A percentile compares a stretch with the other conserved stretches of the same genome.
Conservation (phyloP, 2,797 vertebrate species). For the Poliocrania exsul region DNA sequence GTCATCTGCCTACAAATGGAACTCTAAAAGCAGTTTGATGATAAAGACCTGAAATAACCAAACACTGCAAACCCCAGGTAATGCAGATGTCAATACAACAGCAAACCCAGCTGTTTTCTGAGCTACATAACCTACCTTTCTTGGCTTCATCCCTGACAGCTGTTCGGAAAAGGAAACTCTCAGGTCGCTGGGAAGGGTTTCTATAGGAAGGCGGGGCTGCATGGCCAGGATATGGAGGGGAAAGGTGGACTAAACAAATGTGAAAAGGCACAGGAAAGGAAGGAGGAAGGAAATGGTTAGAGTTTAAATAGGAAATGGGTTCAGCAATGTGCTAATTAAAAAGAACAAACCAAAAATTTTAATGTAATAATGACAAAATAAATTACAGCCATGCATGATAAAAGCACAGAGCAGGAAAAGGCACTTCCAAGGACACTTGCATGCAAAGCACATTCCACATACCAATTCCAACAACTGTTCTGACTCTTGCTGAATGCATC, state of each 20-base stretch:
- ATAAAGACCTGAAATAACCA: neutral
- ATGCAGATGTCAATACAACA: neutral
- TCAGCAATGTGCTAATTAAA: slow-evolving; percentile 53
- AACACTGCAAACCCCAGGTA: neutral
- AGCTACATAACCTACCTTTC: slow-evolving; percentile 81
- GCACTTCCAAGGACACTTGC: slow-evolving; percentile 15
- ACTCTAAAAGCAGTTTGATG: neutral
- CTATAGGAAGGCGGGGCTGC: slow-evolving; percentile 79
- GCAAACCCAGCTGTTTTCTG: neutral
- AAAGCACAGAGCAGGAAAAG: slow-evolving; percentile 36
- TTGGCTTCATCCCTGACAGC: slow-evolving; percentile 86
- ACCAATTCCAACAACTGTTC: slow-evolving; percentile 43
- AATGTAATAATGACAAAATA: slow-evolving; percentile 56
- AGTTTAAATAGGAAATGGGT: slow-evolving; percentile 54
- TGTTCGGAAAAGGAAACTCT: slow-evolving; percentile 92
- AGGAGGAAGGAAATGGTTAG: slow-evolving; percentile 59
- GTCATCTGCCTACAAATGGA: neutral
- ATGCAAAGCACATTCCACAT: slow-evolving; percentile 57
- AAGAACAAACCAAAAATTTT: slow-evolving; percentile 48
- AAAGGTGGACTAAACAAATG: slow-evolving; percentile 77
- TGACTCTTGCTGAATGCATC: neutral
- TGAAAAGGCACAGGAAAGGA: slow-evolving; percentile 56
- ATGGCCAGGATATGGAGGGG: slow-evolving; percentile 82
- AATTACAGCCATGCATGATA: slow-evolving; percentile 59
- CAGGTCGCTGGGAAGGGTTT: slow-evolving; percentile 82